Evolutionary conservation across 2,888 invertebrate species (phyloP), one percentile per base, ranked within the genome.

Genomic region (Lochmaea crataegi): DNA sequence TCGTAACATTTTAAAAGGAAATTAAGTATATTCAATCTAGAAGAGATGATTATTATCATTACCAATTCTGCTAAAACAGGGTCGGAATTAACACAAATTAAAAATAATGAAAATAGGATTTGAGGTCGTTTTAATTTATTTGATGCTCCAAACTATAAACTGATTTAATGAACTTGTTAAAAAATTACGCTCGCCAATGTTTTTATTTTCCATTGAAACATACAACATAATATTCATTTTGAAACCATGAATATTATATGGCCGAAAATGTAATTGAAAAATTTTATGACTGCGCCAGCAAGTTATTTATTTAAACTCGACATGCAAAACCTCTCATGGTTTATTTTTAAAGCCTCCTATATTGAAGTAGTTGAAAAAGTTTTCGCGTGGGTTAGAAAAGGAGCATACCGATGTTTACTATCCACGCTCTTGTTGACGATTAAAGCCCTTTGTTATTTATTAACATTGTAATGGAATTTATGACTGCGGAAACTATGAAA

Each of bases 261-360:
- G 26, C 16, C 16, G 32, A 11, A 53, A 53, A 32, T 53, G 22
- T 65, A 65, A 65, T 65, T 65, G 65, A 65, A 65, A 65, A 53
- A 38, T 65, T 65, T 65, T 65, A 65, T 65, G 65, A 65, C 51
- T 65, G 65, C 65, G 65, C 53, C 16, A 53, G 53, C 26, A 16
- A 53, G 26, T 65, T 65, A 65, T 65, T 65, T 65, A 65, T 65
- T 51, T 38, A 65, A 38, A 65, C 16, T 32, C 32, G 18, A 65
- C 65, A 65, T 53, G 65, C 51, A 32, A 65, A 53, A 53, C 65
- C 65, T 51, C 65, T 65, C 53, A 12, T 53, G n/a, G 16, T 42
- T n/a, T 65, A 65, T 45, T 48, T 65, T 48, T 18, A 26, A 45
- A 14, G 64, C 51, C 14, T 38, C 22, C 45, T 26, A 65, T 65